Base-by-base conservation (phyloP, 2,113 vertebrate species). In the Opisthocomus hoazin region DNA sequence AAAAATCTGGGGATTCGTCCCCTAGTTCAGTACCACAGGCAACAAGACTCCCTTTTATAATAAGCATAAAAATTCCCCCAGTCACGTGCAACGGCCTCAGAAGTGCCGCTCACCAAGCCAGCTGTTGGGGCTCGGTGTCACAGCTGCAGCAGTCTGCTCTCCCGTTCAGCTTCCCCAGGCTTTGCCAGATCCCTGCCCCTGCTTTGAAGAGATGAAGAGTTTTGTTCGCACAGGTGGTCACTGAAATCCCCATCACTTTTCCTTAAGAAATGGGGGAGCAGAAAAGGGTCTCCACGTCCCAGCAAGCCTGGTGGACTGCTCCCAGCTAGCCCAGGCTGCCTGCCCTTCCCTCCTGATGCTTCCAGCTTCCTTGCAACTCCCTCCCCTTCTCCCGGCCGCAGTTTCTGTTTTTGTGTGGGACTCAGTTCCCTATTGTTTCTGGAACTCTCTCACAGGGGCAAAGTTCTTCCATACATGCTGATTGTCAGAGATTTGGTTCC, bases 391-490 rank as follows among this genome's bases (percentile, higher is more conserved):
- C n/a, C 88, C 10, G 26, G 60, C 56, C 13, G 2, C 89, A 85
- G 68, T 54, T 79, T 96, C 94, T 93, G 84, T 92, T 94, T 94
- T 84, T 4, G 18, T 8, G 29, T 2, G 13, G 64, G 32, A 57
- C 57, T 39, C 2, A 0, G 84, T 73, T 96, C 91, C 83, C 87
- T 78, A 77, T 88, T 94, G 90, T 94, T 96, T 61, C 27, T 7
- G n/a, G 34, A 45, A 1, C 26, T 75, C 74, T 32, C 77, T 34
- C 22, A 20, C 69, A 91, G 63, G 32, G 51, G 63, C 45, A 80
- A 90, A 84, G 36, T 80, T 95, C 93, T 96, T 58, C 96, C 95
- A 87, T 84, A 88, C 45, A 84, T 88, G 93, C 80, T 86, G 83
- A 76, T 91, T 87, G 85, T 29, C 5, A 1, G 87, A 83, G 57